A percentile compares a stretch with the other conserved stretches of the same genome.
Evolutionary conservation across 2,888 invertebrate genomes (phyloP).

Genomic region (Argynnis bischoffii): DNA sequence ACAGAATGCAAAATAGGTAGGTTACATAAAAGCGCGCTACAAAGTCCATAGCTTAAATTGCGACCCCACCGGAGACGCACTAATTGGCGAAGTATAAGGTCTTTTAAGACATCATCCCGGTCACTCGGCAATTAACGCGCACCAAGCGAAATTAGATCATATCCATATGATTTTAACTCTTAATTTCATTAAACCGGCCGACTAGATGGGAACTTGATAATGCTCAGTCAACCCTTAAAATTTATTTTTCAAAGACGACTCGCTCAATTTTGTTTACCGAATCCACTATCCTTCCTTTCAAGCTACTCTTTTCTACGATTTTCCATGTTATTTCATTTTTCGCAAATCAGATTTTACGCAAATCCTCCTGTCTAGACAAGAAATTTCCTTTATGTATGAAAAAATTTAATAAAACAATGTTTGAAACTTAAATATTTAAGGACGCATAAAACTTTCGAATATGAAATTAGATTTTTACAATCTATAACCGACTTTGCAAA

Average conservation of each 20-base stretch:
- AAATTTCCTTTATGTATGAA: neutral
- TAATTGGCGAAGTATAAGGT: conserved; percentile 56
- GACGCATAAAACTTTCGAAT: too few species aligned
- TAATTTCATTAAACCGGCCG: conserved; percentile 17
- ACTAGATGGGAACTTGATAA: conserved; percentile 14
- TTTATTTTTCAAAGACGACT: conserved; percentile 39
- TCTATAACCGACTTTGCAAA: too few species aligned
- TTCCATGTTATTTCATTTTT: conserved; percentile 5
- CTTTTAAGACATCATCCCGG: conserved; percentile 53
- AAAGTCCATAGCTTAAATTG: conserved; percentile 14
- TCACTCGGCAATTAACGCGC: conserved; percentile 54
- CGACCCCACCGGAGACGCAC: conserved; percentile 30
- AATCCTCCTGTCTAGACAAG: conserved; percentile 20
- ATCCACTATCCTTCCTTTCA: conserved; percentile 9
- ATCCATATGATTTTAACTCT: conserved; percentile 48
- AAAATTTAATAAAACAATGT: too few species aligned
- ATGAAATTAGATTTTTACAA: too few species aligned
- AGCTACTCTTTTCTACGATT: neutral
- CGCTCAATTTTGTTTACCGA: conserved; percentile 26
- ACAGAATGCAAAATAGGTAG: conserved; percentile 3
- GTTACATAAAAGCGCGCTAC: conserved; percentile 5
- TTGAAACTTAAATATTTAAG: too few species aligned
- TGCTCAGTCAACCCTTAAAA: conserved; percentile 45
- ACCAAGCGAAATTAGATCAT: conserved; percentile 56
- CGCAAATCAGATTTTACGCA: conserved; percentile 2